Percentiles rank a stretch among this genome's conserved stretches.
Evolutionary conservation across 2,888 invertebrate genomes (phyloP).

Genomic region (Lepas anatifera): DNA sequence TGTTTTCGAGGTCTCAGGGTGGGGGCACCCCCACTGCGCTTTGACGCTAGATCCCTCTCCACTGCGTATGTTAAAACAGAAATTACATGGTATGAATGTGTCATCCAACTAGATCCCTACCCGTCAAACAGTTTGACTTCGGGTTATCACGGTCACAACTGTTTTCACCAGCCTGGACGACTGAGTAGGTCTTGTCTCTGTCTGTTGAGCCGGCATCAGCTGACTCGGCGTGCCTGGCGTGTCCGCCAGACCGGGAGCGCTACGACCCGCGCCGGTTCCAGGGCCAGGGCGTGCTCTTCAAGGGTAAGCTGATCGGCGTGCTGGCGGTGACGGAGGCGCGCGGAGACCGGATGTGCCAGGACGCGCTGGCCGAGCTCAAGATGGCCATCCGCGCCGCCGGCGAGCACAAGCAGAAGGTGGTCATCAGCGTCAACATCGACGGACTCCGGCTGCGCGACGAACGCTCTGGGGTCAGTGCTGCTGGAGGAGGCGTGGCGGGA

Average conservation of each 20-base stretch:
- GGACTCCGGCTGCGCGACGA: constrained; percentile 89
- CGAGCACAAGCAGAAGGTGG: constrained; percentile 93
- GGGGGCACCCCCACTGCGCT: no score
- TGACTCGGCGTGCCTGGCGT: no score
- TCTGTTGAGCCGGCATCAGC: no score
- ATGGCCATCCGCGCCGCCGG: constrained; percentile 90
- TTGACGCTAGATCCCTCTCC: no score
- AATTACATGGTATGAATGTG: no score
- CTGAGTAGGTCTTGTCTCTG: no score
- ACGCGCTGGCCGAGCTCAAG: constrained; percentile 85
- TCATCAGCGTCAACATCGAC: constrained; percentile 90
- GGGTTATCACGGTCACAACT: no score
- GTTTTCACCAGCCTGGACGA: no score
- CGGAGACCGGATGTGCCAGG: constrained; percentile 97
- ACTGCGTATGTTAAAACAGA: no score
- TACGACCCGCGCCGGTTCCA: constrained; percentile 88
- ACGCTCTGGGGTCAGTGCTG: constrained; percentile 63
- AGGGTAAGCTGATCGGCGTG: constrained; percentile 95
- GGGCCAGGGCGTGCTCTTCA: constrained; percentile 93
- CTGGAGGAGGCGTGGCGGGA: background rate
- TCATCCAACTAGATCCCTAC: no score
- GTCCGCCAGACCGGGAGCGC: constrained; percentile 15
- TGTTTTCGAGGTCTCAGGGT: no score
- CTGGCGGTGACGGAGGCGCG: constrained; percentile 90
- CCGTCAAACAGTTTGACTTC: no score